Evolutionary conservation across 2,113 vertebrate genomes (phyloP), one percentile per base, ranked within the genome.

Genomic region (Okapia johnstoni): DNA sequence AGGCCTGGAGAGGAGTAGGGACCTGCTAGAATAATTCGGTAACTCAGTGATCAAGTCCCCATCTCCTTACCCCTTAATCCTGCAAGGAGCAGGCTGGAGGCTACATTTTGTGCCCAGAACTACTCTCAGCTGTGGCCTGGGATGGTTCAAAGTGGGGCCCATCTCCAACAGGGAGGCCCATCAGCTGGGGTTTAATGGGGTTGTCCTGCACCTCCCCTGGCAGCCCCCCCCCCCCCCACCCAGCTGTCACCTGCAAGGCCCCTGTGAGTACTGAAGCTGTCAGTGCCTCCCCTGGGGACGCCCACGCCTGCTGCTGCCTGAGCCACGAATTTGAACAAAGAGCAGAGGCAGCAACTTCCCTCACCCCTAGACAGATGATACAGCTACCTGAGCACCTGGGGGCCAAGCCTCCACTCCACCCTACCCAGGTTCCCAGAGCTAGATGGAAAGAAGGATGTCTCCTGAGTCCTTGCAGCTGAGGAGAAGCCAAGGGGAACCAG

Each of bases 281-380:
- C 98, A 98, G 43, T 85, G 95, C 97, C 97, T 98, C 94, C 93
- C 92, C 85, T 94, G 90, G 90, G 94, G 88, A 97, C 97, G 4
- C 98, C 98, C 95, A 98, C 98, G 88, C 94, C 90, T 95, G 88
- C 98, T 97, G 90, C 97, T 97, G 94, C 92, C 97, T 96, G 90
- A 95, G 70, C 96, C 94, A 79, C 36, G 81, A 97, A 80, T 96
- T 6, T 98, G 96, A 98, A 98, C 97, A 98, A 98, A 98, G 84
- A 96, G 91, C 97, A 98, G 95, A 97, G 93, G 83, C 95, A 96
- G 88, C 95, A 96, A 70, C 70, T 97, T 77, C 70, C 80, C 85
- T 93, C 92, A 94, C 55, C 88, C 93, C 61, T 80, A 97, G 85
- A 96, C 61, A 91, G 52, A 84, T 25, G 88, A 40, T n/a, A 40